Evolutionary conservation across 2,888 invertebrate species (phyloP).

Genomic region (Cataglyphis livida): DNA sequence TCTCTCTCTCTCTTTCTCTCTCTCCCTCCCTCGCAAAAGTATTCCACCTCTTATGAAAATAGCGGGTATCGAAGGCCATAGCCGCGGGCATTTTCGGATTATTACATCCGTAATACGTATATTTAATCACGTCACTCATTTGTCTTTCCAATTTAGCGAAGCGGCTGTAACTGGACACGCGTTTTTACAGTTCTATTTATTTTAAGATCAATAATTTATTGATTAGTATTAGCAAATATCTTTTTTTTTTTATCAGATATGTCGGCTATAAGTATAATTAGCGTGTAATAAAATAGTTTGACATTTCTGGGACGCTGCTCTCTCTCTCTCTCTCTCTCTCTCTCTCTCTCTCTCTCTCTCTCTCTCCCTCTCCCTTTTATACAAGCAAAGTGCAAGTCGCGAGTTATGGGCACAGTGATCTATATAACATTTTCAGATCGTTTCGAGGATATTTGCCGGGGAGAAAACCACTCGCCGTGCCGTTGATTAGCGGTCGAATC

Average conservation of each 20-base stretch:
- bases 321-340: background rate
- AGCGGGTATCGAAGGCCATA: constrained; percentile 2
- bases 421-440: constrained; percentile 65
- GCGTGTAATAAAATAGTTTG: background rate
- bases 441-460: constrained; percentile 73
- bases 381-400: constrained; percentile 17
- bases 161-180: background rate
- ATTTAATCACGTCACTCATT: background rate
- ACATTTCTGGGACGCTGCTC: background rate
- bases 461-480: constrained; percentile 67
- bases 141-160: background rate
- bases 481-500: constrained; percentile 82
- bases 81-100: constrained; percentile 1
- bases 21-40: background rate
- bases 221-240: background rate
- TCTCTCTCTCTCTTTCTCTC: too few relatives aligned
- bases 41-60: constrained; percentile 25
- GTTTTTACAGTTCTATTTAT: background rate
- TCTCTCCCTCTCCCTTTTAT: background rate
- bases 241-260: background rate
- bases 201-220: background rate
- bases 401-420: constrained; percentile 30
- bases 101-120: background rate
- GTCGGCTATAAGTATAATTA: background rate
- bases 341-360: too few relatives aligned